Conservation (phyloP, 2,797 vertebrate genomes). For the Ataeniobius toweri region DNA sequence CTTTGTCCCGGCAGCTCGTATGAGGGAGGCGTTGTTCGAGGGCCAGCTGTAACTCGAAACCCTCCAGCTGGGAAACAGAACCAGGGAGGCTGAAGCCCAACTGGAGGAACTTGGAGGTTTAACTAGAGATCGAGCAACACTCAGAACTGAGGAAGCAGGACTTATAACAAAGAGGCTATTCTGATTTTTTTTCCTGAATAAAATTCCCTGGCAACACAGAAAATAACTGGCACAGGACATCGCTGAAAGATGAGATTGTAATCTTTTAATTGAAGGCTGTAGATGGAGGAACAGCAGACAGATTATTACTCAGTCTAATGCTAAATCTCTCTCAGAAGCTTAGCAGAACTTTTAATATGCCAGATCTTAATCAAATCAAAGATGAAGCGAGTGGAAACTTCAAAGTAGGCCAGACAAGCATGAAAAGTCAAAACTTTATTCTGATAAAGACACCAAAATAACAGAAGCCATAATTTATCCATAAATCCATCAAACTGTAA, state of each 20-base stretch:
- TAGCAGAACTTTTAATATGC: not conserved
- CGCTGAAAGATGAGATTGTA: slow-evolving; percentile 42
- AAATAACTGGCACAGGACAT: not conserved
- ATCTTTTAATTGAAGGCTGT: slow-evolving; percentile 55
- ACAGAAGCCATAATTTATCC: not conserved
- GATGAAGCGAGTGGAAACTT: not conserved
- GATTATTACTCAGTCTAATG: slow-evolving; percentile 14
- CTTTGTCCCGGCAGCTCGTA: slow-evolving; percentile 66
- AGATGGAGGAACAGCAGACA: not conserved
- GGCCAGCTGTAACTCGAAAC: slow-evolving; percentile 55
- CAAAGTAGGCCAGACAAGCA: slow-evolving; percentile 5
- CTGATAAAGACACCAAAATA: not conserved
- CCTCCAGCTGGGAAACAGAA: slow-evolving; percentile 59
- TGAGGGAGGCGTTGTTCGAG: slow-evolving; percentile 53
- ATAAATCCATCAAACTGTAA: not conserved
- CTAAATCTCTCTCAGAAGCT: slow-evolving; percentile 13
- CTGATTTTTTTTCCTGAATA: slow-evolving; percentile 22
- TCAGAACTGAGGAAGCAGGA: slow-evolving; percentile 5
- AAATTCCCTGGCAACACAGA: not conserved
- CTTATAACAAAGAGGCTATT: slow-evolving; percentile 19
- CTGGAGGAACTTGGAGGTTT: slow-evolving; percentile 39
- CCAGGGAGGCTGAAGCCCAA: slow-evolving; percentile 13
- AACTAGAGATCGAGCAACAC: slow-evolving; percentile 23
- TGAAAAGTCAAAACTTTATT: slow-evolving; percentile 5
- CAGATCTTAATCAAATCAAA: slow-evolving; percentile 26